Evolutionary conservation across 1,140 invertebrate species (phyloP), one percentile per base, ranked within the genome.

Genomic region (Pinna nobilis): DNA sequence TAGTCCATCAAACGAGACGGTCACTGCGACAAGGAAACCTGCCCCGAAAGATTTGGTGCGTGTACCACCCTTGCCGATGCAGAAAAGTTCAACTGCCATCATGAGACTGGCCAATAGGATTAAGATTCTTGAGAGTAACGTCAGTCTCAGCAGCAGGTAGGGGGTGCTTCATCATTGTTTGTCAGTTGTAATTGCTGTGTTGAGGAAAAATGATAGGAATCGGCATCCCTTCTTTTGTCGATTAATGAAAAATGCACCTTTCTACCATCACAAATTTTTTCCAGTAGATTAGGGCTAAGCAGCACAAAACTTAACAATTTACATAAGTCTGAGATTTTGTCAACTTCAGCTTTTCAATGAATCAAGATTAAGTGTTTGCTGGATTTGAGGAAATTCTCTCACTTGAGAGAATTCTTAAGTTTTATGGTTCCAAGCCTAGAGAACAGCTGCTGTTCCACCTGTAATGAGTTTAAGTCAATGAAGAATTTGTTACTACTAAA

Each of bases 81-180:
- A 76, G n/a, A 94, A 95, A 80, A 97, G 98, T 78, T 97, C 99
- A 89, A 97, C 96, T 3, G 95, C 99, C 28, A 98, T 99, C 87
- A 92, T 98, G 79, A 92, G 97, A 76, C 90, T 99, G 30, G 96
- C 95, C 39, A 99, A 99, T 90, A 93, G 97, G 83, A 97, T 99
- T 32, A 98, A 98, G 92, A 93, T 94, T 68, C 90, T 99, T 69
- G 98, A 99, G 89, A 91, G 95, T 60, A 99, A 99, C 88, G 97
- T 99, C 93, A 97, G 97, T 3, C 90, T 99, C 2, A 98, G 95
- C 72, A 95, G 95, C 70, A 96, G 82, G 85, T 87, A 60, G 35
- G 67, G 23, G n/a, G n/a, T n/a, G n/a, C n/a, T n/a, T n/a, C n/a
- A n/a, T n/a, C n/a, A n/a, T n/a, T 15, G 20, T 7, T 47, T 47